phyloP scores from a whole-genome alignment of 2,113 vertebrate genomes.

The Panthera uncia region DNA sequence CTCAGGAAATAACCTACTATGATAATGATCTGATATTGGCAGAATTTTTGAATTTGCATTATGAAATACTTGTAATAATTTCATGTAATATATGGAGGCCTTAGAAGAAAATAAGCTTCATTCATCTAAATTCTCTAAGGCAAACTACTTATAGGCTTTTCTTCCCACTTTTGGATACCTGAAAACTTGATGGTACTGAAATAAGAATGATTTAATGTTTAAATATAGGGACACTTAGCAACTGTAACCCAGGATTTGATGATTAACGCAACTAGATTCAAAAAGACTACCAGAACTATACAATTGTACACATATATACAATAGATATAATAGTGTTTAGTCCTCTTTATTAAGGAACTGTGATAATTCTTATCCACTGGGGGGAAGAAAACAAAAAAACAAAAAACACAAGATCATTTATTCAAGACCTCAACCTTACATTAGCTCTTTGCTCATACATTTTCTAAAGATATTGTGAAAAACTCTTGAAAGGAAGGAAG shows the following conservation, averaged over 20 bases:
- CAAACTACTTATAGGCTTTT: not conserved
- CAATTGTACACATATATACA: not conserved
- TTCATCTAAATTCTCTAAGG: not conserved
- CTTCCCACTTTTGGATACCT: not conserved
- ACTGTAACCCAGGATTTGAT: not conserved
- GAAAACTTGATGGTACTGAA: not conserved
- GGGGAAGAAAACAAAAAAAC: too few relatives aligned
- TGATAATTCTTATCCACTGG: not conserved
- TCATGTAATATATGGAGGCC: not conserved
- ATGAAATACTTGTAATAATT: not conserved
- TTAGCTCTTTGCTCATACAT: not conserved
- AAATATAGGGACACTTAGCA: not conserved
- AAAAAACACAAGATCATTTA: not conserved
- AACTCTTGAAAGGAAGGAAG: not conserved
- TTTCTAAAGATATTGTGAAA: not conserved
- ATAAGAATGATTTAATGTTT: not conserved
- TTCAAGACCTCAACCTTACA: not conserved
- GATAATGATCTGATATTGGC: not conserved
- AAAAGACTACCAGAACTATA: not conserved
- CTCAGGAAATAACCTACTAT: not conserved
- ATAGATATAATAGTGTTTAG: not conserved
- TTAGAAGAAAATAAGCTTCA: not conserved
- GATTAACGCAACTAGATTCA: not conserved
- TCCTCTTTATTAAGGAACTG: not conserved
- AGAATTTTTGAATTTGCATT: not conserved